phyloP scores from a whole-genome alignment of 2,113 vertebrate genomes.

The Chionomys nivalis region DNA sequence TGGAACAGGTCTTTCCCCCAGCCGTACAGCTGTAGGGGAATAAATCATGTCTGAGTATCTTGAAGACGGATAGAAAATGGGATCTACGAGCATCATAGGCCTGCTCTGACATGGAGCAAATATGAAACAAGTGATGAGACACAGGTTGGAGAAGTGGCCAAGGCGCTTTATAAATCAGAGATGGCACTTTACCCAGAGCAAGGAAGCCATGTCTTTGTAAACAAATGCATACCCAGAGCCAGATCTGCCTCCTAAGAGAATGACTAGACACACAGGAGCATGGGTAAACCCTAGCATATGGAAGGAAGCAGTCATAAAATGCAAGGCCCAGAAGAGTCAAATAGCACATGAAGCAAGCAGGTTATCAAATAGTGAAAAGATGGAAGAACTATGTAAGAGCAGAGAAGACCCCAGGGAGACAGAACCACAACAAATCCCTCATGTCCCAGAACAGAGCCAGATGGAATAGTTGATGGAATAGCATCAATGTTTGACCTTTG shows the following conservation, averaged over 20 bases:
- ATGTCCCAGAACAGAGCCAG: background rate
- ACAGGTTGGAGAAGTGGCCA: background rate
- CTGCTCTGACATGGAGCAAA: background rate
- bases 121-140: background rate
- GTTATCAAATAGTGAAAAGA: background rate
- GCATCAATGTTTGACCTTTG: background rate
- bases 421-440: background rate
- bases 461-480: background rate
- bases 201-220: background rate
- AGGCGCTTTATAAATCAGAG: background rate
- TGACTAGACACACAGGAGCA: constrained; percentile 6
- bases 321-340: background rate
- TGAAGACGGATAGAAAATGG: background rate
- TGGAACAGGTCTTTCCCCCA: background rate
- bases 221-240: background rate
- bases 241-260: constrained; percentile 19
- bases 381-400: background rate
- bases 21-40: background rate
- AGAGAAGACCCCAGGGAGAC: background rate
- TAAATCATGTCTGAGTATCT: background rate
- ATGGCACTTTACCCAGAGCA: background rate
- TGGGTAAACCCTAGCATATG: background rate
- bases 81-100: background rate
- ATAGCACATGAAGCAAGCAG: background rate
- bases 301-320: background rate